Percentiles rank a stretch among this genome's conserved stretches.
phyloP scores from a whole-genome alignment of 2,113 vertebrate genomes.

The Grammomys dolichurus region DNA sequence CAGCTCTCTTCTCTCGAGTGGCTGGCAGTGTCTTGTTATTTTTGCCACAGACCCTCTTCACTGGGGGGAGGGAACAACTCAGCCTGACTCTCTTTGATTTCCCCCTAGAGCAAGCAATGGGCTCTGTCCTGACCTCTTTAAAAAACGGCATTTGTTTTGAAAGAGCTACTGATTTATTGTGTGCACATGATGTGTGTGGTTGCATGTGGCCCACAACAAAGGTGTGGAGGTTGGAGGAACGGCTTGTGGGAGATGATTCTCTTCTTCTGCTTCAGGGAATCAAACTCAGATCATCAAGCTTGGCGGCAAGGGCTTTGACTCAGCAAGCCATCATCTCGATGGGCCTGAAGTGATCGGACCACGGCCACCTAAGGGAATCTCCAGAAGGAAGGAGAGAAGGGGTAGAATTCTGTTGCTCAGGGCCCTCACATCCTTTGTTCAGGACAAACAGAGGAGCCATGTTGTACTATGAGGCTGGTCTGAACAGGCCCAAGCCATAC shows the following conservation, averaged over 20 bases:
- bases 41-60: background rate
- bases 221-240: background rate
- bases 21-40: no score
- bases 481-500: background rate
- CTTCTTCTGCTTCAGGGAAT: background rate
- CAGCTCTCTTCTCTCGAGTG: background rate
- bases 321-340: background rate
- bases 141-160: background rate
- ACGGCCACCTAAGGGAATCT: background rate
- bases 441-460: background rate
- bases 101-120: background rate
- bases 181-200: background rate
- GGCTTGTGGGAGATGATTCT: background rate
- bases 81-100: background rate
- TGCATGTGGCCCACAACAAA: background rate
- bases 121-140: background rate
- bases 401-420: background rate
- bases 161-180: background rate
- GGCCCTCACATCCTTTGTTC: background rate
- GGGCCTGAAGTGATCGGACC: background rate
- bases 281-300: background rate
- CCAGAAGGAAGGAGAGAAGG: background rate
- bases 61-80: background rate
- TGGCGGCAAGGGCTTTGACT: background rate
- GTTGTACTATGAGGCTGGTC: background rate